Base-by-base conservation (phyloP, 2,113 vertebrate species). In the Onychostoma macrolepis region DNA sequence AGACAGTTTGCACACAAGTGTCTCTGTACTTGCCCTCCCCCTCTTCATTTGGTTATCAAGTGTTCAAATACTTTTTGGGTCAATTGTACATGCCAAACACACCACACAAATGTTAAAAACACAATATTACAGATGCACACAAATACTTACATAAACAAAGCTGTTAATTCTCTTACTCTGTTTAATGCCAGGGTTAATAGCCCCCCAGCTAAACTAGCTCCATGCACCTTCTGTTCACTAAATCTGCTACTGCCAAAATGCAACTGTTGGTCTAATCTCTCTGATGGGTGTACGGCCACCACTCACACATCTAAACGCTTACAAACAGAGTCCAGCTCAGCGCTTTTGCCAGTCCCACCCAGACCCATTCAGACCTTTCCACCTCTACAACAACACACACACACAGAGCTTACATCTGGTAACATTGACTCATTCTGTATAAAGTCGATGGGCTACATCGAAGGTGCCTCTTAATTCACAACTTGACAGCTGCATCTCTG, bases 241-340 rank as follows among this genome's bases (percentile, higher is more conserved):
- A 75, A 87, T 83, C 72, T 85, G 85, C 38, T 48, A 15, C 61
- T 63, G 56, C 77, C 38, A 86, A 81, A 76, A 48, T 71, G 78
- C 74, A 76, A 43, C 78, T 85, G 74, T 63, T 80, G 45, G 56
- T 75, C 83, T 84, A 86, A 90, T 84, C 88, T 85, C 65, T 28
- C 85, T 74, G 24, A 58, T 41, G 38, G 19, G 21, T 38, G 41
- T 24, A 33, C 30, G 48, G 36, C 19, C 80, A 83, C 69, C 86
- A 33, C 65, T 45, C 86, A 87, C 69, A 15, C 38, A 48, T 72
- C 79, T 45, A 56, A 83, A 76, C 56, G 87, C 77, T 72, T 58
- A 36, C 82, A 76, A 87, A 84, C 83, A 86, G 28, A 83, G 80
- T 21, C 79, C 63, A 78, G 77, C 80, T 89, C 90, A 90, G 89